These are phyloP conservation scores for Acrocephalus arundinaceus DNA, from an alignment of 2,113 vertebrate genomes.

Conservation along the genomic window DNA sequence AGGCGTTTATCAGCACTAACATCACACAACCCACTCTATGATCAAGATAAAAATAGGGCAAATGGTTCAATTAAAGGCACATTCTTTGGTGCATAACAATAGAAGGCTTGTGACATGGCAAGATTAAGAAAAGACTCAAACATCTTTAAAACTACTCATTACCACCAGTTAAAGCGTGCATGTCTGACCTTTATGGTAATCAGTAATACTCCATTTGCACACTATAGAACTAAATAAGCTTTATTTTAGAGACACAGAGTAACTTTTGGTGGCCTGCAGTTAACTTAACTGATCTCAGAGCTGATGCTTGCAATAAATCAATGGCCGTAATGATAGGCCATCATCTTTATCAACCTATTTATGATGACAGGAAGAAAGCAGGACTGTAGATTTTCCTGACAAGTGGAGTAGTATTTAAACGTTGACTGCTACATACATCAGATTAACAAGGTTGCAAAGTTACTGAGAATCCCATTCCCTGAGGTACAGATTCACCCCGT, in stretches of 20 bases:
- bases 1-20: constrained; percentile 74
- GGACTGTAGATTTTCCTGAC: constrained; percentile 37
- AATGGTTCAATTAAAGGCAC: constrained; percentile 81
- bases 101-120: constrained; percentile 79
- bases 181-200: constrained; percentile 84
- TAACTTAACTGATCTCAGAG: constrained; percentile 72
- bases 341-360: constrained; percentile 72
- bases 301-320: constrained; percentile 65
- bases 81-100: constrained; percentile 81
- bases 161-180: constrained; percentile 79
- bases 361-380: constrained; percentile 67
- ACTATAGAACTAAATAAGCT: constrained; percentile 72
- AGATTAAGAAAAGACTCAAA: constrained; percentile 82
- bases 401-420: constrained; percentile 58
- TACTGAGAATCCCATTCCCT: constrained; percentile 59
- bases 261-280: constrained; percentile 73
- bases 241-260: constrained; percentile 73
- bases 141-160: constrained; percentile 83
- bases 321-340: constrained; percentile 68
- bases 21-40: constrained; percentile 71
- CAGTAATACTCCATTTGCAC: constrained; percentile 69
- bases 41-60: constrained; percentile 79
- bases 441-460: constrained; percentile 72
- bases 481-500: constrained; percentile 64
- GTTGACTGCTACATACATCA: constrained; percentile 69